Conservation (phyloP, 2,797 vertebrate species). For the Melanotaenia trifasciata region DNA sequence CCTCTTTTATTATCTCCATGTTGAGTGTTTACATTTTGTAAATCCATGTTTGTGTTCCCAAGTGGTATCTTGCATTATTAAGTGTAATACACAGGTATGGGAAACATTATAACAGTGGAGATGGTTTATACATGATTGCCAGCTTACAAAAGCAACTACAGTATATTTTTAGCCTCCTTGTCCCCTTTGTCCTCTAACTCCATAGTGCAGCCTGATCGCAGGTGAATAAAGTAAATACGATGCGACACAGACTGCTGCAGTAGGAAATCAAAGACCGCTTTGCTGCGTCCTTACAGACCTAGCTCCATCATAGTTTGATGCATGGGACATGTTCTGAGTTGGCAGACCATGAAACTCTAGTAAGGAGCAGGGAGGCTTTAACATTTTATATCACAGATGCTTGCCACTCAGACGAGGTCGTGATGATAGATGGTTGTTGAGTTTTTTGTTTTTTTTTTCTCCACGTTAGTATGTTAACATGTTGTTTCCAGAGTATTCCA, state of each 20-base stretch:
- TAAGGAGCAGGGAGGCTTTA: background rate
- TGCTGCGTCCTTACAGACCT: no score
- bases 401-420: background rate
- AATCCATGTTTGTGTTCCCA: background rate
- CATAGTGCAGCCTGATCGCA: background rate
- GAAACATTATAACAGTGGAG: background rate
- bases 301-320: no score
- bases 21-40: background rate
- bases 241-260: background rate
- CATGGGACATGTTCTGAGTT: background rate
- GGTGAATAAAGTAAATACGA: background rate
- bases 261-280: no score
- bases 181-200: no score
- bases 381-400: background rate
- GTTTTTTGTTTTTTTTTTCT: no score
- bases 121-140: background rate
- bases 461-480: no score
- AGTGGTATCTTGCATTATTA: background rate
- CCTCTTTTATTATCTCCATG: background rate
- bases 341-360: background rate
- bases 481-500: no score
- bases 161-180: background rate
- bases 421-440: background rate
- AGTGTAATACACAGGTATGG: background rate
- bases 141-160: background rate